These are phyloP conservation scores for Melieria crassipennis DNA, from an alignment of 2,888 invertebrate species.

Conservation along the genomic window DNA sequence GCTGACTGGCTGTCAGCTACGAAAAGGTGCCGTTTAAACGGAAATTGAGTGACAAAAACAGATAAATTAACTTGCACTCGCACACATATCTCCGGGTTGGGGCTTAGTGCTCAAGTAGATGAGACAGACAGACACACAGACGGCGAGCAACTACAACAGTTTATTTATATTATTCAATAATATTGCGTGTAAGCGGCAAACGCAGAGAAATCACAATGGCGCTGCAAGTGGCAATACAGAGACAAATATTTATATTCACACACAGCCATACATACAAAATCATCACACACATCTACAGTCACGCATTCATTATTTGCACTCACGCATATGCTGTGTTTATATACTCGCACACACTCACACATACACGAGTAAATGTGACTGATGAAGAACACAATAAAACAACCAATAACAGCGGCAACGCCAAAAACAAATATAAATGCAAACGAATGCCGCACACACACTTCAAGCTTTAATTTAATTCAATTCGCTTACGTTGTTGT, in stretches of 20 bases:
- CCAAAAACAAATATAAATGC: too few species aligned
- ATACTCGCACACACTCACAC: background rate
- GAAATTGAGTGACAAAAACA: slow-evolving; percentile 30
- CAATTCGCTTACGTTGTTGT: background rate
- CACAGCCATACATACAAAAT: background rate
- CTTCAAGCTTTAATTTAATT: too few species aligned
- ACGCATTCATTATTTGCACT: background rate
- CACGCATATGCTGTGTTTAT: slow-evolving; percentile 2
- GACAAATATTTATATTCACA: background rate
- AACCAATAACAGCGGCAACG: too few species aligned
- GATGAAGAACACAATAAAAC: too few species aligned
- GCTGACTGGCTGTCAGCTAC: background rate
- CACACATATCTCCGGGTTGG: background rate
- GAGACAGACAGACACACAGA: background rate
- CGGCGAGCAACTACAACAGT: background rate
- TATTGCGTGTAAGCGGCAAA: background rate
- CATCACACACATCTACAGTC: background rate
- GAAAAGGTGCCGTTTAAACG: slow-evolving; percentile 1
- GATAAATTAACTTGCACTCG: slow-evolving; percentile 11
- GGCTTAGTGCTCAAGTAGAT: background rate
- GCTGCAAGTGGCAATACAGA: too few species aligned
- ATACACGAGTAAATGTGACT: too few species aligned
- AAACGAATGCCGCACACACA: too few species aligned
- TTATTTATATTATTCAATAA: background rate
- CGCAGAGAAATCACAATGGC: background rate